Percentiles rank a stretch among this genome's conserved stretches.
phyloP scores from a whole-genome alignment of 2,797 vertebrate genomes.

The Neopelma chrysocephalum region DNA sequence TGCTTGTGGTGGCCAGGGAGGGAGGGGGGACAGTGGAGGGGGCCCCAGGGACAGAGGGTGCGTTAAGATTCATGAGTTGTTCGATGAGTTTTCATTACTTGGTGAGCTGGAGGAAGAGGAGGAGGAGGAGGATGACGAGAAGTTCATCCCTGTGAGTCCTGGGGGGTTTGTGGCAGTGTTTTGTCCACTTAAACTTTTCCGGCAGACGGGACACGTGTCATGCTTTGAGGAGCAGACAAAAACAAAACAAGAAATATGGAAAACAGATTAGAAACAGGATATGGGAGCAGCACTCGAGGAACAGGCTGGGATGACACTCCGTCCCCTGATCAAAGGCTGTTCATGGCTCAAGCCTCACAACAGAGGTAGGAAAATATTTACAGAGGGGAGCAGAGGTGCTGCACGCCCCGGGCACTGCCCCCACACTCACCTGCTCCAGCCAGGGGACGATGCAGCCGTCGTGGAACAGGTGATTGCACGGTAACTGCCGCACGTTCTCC shows the following conservation, averaged over 20 bases:
- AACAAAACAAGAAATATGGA: neutral
- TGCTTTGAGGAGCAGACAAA: slow-evolving; percentile 78
- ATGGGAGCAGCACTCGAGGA: neutral
- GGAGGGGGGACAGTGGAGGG: slow-evolving; percentile 31
- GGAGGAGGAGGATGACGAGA: slow-evolving; percentile 88
- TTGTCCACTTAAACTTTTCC: slow-evolving; percentile 96
- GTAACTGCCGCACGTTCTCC: slow-evolving; percentile 91
- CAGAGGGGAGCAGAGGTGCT: neutral
- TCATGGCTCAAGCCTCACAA: neutral
- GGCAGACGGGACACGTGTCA: slow-evolving; percentile 97
- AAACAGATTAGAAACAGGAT: neutral
- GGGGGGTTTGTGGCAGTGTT: slow-evolving; percentile 98
- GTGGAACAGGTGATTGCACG: slow-evolving; percentile 98
- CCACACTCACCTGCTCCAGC: slow-evolving; percentile 90
- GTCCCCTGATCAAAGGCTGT: neutral
- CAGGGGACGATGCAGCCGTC: slow-evolving; percentile 96
- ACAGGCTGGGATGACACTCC: neutral
- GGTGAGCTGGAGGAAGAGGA: slow-evolving; percentile 92
- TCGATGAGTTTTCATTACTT: slow-evolving; percentile 88
- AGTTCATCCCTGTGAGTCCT: slow-evolving; percentile 90
- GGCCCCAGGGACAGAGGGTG: slow-evolving; percentile 27
- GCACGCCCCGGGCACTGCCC: neutral
- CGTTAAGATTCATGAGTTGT: slow-evolving; percentile 86
- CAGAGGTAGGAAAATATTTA: neutral
- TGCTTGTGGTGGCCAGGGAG: slow-evolving; percentile 15